phyloP scores from a whole-genome alignment of 2,797 vertebrate species.

The Miichthys miiuy region DNA sequence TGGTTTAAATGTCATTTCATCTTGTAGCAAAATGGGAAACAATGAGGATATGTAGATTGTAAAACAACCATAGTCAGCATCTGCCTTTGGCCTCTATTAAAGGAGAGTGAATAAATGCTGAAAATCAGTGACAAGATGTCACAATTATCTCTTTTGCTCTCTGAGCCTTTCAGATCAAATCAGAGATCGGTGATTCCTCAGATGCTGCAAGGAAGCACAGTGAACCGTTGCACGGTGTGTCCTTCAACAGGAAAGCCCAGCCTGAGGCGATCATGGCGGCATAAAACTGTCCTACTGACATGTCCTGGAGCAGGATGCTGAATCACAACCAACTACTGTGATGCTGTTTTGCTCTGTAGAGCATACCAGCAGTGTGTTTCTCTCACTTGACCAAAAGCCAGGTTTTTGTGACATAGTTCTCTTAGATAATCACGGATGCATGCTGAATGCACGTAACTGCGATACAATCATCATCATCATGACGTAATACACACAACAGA shows the following conservation, averaged over 20 bases:
- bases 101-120: neutral
- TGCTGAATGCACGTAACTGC: neutral
- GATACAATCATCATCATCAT: neutral
- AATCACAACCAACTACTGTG: conserved; percentile 13
- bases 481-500: neutral
- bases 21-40: neutral
- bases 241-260: conserved; percentile 24
- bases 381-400: neutral
- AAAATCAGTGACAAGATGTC: conserved; percentile 24
- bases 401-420: neutral
- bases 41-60: neutral
- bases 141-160: neutral
- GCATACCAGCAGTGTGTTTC: neutral
- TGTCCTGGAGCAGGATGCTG: conserved; percentile 1
- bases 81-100: conserved; percentile 1
- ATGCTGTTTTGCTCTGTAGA: neutral
- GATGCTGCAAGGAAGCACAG: conserved; percentile 17
- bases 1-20: neutral
- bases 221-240: conserved; percentile 6
- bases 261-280: neutral
- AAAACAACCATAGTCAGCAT: conserved; percentile 1
- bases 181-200: neutral
- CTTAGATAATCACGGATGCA: neutral
- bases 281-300: conserved; percentile 15
- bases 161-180: conserved; percentile 25